These are phyloP conservation scores for Salvator merianae DNA, from an alignment of 2,113 vertebrate genomes.

Conservation along the genomic window DNA sequence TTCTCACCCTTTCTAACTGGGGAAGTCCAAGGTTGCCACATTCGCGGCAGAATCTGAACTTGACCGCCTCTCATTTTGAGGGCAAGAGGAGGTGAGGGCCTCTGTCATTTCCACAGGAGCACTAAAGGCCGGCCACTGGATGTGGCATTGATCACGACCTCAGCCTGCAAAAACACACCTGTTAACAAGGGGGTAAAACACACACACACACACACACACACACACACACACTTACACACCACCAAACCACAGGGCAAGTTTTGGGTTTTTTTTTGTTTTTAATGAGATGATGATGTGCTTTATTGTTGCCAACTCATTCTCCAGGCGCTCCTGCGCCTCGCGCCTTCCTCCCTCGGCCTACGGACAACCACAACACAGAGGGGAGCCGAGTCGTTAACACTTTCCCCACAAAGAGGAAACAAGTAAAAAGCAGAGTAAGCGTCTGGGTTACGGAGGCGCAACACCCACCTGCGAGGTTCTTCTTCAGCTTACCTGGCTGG, in stretches of 20 bases:
- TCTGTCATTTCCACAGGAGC: too few species aligned
- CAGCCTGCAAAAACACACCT: not conserved
- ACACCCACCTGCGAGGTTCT: not conserved
- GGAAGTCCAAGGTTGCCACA: too few species aligned
- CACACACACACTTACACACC: too few species aligned
- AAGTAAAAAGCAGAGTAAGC: not conserved
- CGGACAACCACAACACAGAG: not conserved
- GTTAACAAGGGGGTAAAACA: not conserved
- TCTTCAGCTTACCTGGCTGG: not conserved
- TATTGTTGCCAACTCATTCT: too few species aligned
- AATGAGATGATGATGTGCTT: not conserved
- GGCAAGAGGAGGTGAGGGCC: too few species aligned
- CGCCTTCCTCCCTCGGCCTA: not conserved
- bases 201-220: too few species aligned
- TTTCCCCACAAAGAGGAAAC: constrained; percentile 26
- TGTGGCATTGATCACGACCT: not conserved
- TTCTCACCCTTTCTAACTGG: not conserved
- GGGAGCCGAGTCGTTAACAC: constrained; percentile 5
- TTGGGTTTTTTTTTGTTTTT: not conserved
- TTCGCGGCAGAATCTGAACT: not conserved
- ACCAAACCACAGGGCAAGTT: not conserved
- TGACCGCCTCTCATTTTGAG: not conserved
- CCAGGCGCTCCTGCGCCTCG: not conserved
- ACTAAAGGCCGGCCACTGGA: too few species aligned
- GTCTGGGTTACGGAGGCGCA: not conserved